These are phyloP conservation scores for Hippocampus zosterae DNA, from an alignment of 2,113 vertebrate genomes.

Conservation along the genomic window DNA sequence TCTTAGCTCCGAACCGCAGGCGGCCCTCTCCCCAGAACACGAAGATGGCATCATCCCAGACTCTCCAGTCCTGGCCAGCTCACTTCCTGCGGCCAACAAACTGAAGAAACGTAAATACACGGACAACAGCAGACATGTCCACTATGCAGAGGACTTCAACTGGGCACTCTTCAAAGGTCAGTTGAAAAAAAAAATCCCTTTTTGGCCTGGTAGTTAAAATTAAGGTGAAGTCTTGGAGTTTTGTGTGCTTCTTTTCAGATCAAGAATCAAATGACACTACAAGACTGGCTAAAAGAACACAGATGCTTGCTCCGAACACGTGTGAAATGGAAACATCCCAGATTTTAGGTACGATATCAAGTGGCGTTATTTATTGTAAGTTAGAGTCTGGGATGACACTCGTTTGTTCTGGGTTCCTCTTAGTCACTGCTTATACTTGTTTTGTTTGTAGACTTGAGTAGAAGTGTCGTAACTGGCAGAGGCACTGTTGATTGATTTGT, in stretches of 20 bases:
- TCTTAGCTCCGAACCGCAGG: slow-evolving; percentile 21
- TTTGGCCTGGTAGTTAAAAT: neutral
- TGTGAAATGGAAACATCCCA: slow-evolving; percentile 75
- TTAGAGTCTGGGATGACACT: too few relatives aligned
- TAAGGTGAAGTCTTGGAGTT: neutral
- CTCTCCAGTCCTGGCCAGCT: slow-evolving; percentile 78
- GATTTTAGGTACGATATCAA: slow-evolving; percentile 43
- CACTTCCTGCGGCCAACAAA: slow-evolving; percentile 75
- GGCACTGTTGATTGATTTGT: too few relatives aligned
- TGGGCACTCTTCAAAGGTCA: slow-evolving; percentile 50
- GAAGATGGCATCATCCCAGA: slow-evolving; percentile 86
- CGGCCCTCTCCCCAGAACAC: slow-evolving; percentile 33
- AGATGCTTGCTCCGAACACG: slow-evolving; percentile 84
- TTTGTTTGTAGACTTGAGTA: too few relatives aligned
- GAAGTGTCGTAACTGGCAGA: too few relatives aligned
- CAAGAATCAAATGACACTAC: slow-evolving; percentile 25
- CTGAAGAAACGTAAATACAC: slow-evolving; percentile 76
- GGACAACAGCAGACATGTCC: slow-evolving; percentile 67
- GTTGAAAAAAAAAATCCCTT: neutral
- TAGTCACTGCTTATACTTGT: neutral
- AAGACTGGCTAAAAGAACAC: slow-evolving; percentile 63
- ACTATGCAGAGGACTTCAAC: slow-evolving; percentile 73
- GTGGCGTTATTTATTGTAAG: neutral
- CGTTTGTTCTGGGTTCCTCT: neutral
- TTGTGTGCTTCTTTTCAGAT: neutral